Conservation (phyloP, 2,888 invertebrate species). For the Mesoligia furuncula region DNA sequence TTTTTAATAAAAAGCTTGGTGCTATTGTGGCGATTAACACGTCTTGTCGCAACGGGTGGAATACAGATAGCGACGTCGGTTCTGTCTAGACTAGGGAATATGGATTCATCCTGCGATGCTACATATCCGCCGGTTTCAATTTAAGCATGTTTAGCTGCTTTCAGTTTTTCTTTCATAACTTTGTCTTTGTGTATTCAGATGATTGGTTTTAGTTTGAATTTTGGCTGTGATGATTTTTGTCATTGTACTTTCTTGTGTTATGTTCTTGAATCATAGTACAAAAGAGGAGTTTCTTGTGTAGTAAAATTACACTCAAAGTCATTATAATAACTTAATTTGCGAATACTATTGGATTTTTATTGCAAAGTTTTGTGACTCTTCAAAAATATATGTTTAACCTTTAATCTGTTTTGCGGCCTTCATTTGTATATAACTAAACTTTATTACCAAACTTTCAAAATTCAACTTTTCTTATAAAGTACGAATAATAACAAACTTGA, state of each 20-base stretch:
- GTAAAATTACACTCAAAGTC: not conserved
- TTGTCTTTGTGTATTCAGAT: not conserved
- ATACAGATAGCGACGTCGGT: conserved; percentile 62
- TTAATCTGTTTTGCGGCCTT: conserved; percentile 30
- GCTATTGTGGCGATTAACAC: conserved; percentile 67
- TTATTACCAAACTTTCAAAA: conserved; percentile 20
- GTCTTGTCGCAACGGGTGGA: conserved; percentile 61
- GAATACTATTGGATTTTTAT: not conserved
- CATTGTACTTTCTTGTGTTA: not conserved
- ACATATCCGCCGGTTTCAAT: conserved; percentile 62
- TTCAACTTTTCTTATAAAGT: conserved; percentile 26
- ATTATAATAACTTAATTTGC: not conserved
- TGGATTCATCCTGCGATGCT: conserved; percentile 56
- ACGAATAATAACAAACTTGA: conserved; percentile 44
- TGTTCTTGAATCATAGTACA: not conserved
- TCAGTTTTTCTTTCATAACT: conserved; percentile 28
- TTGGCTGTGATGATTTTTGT: not conserved
- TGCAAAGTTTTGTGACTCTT: not conserved
- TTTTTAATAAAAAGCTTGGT: conserved; percentile 66
- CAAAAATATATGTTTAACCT: conserved; percentile 1
- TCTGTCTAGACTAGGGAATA: conserved; percentile 64
- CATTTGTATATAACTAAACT: not conserved
- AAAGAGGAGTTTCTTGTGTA: not conserved
- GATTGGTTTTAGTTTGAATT: not conserved
- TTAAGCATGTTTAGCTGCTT: conserved; percentile 49